A percentile compares a stretch with the other conserved stretches of the same genome.
Conservation (phyloP, 2,888 invertebrate species). For the Chalcosyrphus nemorum region DNA sequence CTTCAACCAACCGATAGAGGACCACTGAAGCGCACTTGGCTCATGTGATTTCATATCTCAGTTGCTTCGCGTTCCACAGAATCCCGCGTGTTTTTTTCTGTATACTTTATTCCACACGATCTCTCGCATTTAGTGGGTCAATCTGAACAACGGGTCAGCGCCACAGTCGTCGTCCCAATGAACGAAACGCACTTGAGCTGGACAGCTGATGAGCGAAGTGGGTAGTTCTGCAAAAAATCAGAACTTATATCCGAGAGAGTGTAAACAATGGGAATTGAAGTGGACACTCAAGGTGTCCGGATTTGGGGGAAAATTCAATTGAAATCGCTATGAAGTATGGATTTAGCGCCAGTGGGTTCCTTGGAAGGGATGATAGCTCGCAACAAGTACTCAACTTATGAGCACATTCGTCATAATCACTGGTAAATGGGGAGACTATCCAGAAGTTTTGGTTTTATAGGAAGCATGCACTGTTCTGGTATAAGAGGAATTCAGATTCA, state of each 20-base stretch:
- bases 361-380: conserved; percentile 20
- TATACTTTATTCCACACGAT: conserved; percentile 26
- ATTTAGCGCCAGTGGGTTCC: conserved; percentile 43
- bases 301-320: conserved; percentile 43
- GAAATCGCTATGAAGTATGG: conserved; percentile 18
- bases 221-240: conserved; percentile 62
- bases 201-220: conserved; percentile 65
- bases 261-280: conserved; percentile 45
- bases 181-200: conserved; percentile 37
- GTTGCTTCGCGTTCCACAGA: conserved; percentile 28
- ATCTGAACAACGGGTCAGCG: conserved; percentile 52
- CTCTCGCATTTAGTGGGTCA: conserved; percentile 68
- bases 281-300: conserved; percentile 45
- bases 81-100: conserved; percentile 20
- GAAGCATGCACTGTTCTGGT: too few species aligned
- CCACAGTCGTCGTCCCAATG: conserved; percentile 47
- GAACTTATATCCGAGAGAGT: conserved; percentile 33
- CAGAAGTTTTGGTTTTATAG: too few species aligned
- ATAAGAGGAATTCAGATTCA: too few species aligned
- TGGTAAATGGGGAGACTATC: too few species aligned
- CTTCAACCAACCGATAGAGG: conserved; percentile 52
- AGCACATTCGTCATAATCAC: too few species aligned
- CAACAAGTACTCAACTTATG: conserved; percentile 1
- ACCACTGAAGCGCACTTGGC: conserved; percentile 56
- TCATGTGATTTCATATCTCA: conserved; percentile 35